These are phyloP conservation scores for Nesoenas mayeri DNA, from an alignment of 2,113 vertebrate genomes.

Conservation along the genomic window DNA sequence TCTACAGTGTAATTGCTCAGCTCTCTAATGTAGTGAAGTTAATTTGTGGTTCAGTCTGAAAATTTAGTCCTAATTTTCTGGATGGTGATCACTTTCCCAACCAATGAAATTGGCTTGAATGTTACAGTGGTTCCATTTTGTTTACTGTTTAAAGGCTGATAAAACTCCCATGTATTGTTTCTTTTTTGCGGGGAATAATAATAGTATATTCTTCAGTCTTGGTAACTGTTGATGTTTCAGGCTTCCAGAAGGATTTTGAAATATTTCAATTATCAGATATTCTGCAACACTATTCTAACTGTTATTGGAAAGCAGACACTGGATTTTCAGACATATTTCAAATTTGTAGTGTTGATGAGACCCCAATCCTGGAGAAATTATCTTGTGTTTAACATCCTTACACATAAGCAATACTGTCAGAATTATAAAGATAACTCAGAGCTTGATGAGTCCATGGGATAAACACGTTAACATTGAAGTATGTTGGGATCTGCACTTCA, in stretches of 20 bases:
- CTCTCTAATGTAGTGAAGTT: slow-evolving; percentile 21
- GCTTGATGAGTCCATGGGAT: background rate
- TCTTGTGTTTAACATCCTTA: background rate
- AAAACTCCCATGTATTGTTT: slow-evolving; percentile 31
- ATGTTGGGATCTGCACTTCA: background rate
- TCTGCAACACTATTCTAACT: background rate
- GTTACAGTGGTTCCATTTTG: slow-evolving; percentile 19
- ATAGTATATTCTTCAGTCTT: background rate
- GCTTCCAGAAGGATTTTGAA: slow-evolving; percentile 24
- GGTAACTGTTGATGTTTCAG: slow-evolving; percentile 15
- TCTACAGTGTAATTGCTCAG: slow-evolving; percentile 18
- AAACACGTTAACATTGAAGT: background rate
- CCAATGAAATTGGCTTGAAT: slow-evolving; percentile 46
- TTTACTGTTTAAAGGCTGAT: slow-evolving; percentile 39
- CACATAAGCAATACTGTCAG: background rate
- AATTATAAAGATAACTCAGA: background rate
- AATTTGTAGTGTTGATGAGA: background rate
- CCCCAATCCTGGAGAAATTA: background rate
- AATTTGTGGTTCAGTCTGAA: slow-evolving; percentile 47
- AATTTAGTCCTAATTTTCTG: slow-evolving; percentile 57
- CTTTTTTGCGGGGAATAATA: background rate
- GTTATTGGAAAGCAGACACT: background rate
- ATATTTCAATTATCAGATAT: slow-evolving; percentile 13
- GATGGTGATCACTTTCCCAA: slow-evolving; percentile 27
- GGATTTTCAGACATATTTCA: background rate